These are phyloP conservation scores for Silurus meridionalis DNA, from an alignment of 2,113 vertebrate species.

Conservation along the genomic window DNA sequence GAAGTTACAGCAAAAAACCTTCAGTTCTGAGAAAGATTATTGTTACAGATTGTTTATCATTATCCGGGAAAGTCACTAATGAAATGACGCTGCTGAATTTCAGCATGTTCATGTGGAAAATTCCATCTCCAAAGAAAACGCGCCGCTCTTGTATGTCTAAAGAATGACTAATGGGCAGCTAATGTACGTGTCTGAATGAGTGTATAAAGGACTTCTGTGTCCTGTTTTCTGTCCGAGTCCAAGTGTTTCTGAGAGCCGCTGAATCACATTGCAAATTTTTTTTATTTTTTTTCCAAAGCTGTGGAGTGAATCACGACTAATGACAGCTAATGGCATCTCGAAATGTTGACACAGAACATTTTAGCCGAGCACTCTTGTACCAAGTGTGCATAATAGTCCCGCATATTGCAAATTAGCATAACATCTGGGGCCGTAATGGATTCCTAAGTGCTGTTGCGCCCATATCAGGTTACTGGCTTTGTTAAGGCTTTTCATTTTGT, in stretches of 20 bases:
- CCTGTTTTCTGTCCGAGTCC: slow-evolving; percentile 4
- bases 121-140: neutral
- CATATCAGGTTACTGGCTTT: slow-evolving; percentile 40
- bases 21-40: neutral
- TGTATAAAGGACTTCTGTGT: slow-evolving; percentile 15
- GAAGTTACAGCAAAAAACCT: neutral
- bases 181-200: slow-evolving; percentile 8
- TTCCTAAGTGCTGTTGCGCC: slow-evolving; percentile 44
- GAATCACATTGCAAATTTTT: neutral
- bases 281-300: slow-evolving; percentile 3
- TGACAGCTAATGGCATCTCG: slow-evolving; percentile 52
- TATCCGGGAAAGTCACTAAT: neutral
- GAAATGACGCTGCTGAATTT: slow-evolving; percentile 3
- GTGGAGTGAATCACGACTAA: slow-evolving; percentile 44
- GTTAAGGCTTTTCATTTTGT: slow-evolving; percentile 55
- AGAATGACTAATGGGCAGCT: slow-evolving; percentile 27
- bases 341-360: slow-evolving; percentile 49
- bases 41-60: neutral
- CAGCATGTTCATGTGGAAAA: neutral
- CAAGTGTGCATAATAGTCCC: slow-evolving; percentile 42
- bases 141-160: slow-evolving; percentile 12
- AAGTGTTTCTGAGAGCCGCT: neutral
- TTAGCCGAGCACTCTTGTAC: slow-evolving; percentile 36
- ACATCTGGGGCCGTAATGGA: slow-evolving; percentile 52
- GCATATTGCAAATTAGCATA: slow-evolving; percentile 50